These are phyloP conservation scores for Numida meleagris DNA, from an alignment of 2,113 vertebrate genomes.

Conservation along the genomic window DNA sequence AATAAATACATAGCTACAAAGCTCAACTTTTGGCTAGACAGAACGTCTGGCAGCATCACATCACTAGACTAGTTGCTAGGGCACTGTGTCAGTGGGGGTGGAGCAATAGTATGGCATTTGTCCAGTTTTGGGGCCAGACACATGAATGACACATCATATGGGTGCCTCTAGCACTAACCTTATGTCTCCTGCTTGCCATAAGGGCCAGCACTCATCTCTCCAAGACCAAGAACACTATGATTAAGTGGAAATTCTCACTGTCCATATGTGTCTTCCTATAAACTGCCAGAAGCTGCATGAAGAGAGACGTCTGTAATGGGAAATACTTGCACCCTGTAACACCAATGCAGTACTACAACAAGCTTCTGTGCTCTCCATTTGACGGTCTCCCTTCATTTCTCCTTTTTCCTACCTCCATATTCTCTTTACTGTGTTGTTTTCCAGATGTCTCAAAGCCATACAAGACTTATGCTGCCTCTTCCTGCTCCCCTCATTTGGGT, in stretches of 20 bases:
- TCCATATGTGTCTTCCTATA: rapidly evolving
- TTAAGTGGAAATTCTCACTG: not conserved
- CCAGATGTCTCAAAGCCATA: not conserved
- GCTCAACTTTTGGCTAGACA: not conserved
- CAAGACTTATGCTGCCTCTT: not conserved
- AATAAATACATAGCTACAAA: not conserved
- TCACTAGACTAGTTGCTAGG: not conserved
- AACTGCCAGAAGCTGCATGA: not conserved
- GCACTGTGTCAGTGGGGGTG: not conserved
- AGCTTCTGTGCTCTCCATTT: not conserved
- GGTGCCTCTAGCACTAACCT: not conserved
- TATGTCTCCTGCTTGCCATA: not conserved
- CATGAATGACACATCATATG: not conserved
- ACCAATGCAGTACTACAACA: not conserved
- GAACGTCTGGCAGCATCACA: too few relatives aligned
- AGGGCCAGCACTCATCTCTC: not conserved
- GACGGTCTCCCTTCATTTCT: not conserved
- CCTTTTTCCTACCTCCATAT: not conserved
- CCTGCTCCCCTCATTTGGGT: not conserved
- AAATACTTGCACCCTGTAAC: not conserved
- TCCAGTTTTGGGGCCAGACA: not conserved
- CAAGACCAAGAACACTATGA: not conserved
- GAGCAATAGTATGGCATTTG: not conserved
- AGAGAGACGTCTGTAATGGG: not conserved
- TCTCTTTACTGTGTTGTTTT: not conserved